Evolutionary conservation across 2,888 invertebrate species (phyloP).

Genomic region (Nemoura dubitans): DNA sequence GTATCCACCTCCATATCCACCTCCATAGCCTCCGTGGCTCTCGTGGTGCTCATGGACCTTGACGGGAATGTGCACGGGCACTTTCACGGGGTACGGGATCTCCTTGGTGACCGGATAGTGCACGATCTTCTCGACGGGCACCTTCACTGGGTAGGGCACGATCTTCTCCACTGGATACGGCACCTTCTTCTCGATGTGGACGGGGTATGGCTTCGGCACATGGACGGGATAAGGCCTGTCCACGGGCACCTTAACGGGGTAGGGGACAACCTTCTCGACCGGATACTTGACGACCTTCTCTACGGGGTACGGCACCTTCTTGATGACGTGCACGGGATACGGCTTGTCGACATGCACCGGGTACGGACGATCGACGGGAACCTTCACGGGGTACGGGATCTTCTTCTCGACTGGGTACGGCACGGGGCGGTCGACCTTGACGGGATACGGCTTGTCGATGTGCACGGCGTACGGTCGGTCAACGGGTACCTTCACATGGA

Average conservation of each 20-base stretch:
- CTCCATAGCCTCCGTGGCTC: conserved; percentile 20
- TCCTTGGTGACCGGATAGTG: conserved; percentile 68
- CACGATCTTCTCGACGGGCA: conserved; percentile 55
- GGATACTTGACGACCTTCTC: conserved; percentile 70
- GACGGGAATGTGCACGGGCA: conserved; percentile 65
- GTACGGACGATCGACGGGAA: conserved; percentile 40
- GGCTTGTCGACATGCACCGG: conserved; percentile 64
- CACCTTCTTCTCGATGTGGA: conserved; percentile 66
- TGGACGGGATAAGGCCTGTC: conserved; percentile 61
- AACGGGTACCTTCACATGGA: conserved; percentile 60
- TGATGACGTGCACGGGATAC: conserved; percentile 58
- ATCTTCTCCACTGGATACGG: conserved; percentile 50
- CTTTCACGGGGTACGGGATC: conserved; percentile 71
- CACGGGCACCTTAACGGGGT: conserved; percentile 68
- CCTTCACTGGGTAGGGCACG: conserved; percentile 49
- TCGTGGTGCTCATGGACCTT: conserved; percentile 74
- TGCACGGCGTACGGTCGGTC: conserved; percentile 41
- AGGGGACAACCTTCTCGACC: conserved; percentile 75
- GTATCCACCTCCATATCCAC: conserved; percentile 3
- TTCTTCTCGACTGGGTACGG: conserved; percentile 49
- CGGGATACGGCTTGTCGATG: conserved; percentile 46
- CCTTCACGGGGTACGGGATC: conserved; percentile 62
- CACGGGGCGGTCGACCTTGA: conserved; percentile 40
- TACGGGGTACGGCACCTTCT: conserved; percentile 68
- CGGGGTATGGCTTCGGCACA: conserved; percentile 47